These are phyloP conservation scores for Archaeoteleia sp. DNA, from an alignment of 2,888 invertebrate species.

Conservation along the genomic window DNA sequence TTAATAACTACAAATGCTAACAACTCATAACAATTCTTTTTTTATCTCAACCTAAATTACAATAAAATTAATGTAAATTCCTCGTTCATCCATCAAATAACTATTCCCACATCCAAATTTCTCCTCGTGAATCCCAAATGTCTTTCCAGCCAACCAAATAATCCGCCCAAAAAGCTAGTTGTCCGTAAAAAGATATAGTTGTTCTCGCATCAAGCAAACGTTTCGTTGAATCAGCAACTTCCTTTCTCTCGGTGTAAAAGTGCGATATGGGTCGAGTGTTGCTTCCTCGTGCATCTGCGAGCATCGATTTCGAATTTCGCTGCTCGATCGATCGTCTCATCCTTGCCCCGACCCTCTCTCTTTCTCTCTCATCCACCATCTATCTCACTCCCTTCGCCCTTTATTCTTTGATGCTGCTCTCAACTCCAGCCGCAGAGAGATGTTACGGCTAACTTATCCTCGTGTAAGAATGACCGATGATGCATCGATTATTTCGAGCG, in stretches of 20 bases:
- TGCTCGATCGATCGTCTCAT: slow-evolving; percentile 12
- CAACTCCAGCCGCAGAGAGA: slow-evolving; percentile 29
- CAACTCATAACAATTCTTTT: no score
- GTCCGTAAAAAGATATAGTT: no score
- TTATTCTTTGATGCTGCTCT: slow-evolving; percentile 7
- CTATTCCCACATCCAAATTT: no score
- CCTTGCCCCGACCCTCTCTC: slow-evolving; percentile 3
- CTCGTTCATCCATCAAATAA: no score
- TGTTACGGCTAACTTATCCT: slow-evolving; percentile 34
- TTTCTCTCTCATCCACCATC: slow-evolving; percentile 13
- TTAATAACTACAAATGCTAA: no score
- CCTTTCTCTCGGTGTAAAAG: slow-evolving; percentile 6
- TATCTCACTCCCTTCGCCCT: slow-evolving; percentile 3
- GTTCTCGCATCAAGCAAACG: no score
- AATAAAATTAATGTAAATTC: no score
- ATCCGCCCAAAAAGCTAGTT: no score
- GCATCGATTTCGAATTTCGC: slow-evolving; percentile 19
- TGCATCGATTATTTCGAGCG: slow-evolving; percentile 41
- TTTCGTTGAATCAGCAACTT: slow-evolving; percentile 2
- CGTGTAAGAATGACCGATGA: slow-evolving; percentile 39
- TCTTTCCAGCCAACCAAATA: no score
- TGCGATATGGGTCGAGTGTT: slow-evolving; percentile 18
- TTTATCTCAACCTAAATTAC: no score
- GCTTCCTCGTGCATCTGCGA: slow-evolving; percentile 7
- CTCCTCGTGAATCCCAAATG: no score